Base-by-base conservation (phyloP, 2,888 invertebrate genomes). In the Crepidodera aurea region DNA sequence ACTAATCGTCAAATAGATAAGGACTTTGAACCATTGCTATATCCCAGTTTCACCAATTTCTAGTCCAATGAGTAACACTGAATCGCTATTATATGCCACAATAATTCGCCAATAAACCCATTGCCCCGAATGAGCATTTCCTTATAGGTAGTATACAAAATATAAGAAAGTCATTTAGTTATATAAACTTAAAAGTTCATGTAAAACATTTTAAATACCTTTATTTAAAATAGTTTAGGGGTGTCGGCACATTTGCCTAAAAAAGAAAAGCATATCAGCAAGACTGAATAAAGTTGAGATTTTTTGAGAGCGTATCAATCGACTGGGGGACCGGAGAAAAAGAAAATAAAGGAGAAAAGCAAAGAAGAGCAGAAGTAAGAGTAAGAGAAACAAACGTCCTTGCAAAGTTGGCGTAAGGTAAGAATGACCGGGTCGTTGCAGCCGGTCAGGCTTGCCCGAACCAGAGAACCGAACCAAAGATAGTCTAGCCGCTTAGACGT, bases 341-440 rank as follows among this genome's bases (percentile, higher is more conserved):
- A 32, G 50, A 29, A 50, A 50, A 50, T 44, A 44, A 44, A 29
- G 50, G n/a, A 16, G 15, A 16, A 16, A 50, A 32, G 15, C 1
- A 50, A 27, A 50, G 18, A 18, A 13, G 18, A 32, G 29, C 7
- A 10, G 10, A n/a, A 50, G 44, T 44, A 50, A 27, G 48, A 48
- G 48, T 48, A 48, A 50, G 50, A 50, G 32, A 50, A 50, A 50
- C 50, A 50, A 50, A 32, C 50, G 50, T 27, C 50, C 50, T 50
- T 50, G 50, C 50, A 32, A 50, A 50, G 50, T 29, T 50, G 50
- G 32, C 50, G 50, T 29, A 50, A 50, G 50, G 50, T 29, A 50
- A 50, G 32, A 32, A 50, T 50, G 50, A 50, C 32, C 50, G 29
- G 50, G 32, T 32, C 50, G 50, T 22, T 50, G 32, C 27, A 50